Percentiles rank a stretch among this genome's conserved stretches.
Conservation (phyloP, 2,888 invertebrate species). For the Bombylius discolor region DNA sequence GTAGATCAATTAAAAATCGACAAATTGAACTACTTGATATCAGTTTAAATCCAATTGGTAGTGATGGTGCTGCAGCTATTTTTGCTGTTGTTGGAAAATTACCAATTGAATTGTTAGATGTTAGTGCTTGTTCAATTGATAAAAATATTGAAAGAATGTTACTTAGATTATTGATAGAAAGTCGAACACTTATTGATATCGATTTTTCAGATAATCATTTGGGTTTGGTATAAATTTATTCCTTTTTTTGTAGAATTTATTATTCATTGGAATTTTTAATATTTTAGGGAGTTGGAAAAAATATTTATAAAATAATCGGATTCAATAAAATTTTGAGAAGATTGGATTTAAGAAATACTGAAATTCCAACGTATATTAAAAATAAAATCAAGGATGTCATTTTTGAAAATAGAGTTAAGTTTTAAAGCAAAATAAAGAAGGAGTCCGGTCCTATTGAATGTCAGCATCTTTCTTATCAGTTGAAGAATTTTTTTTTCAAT, state of each 20-base stretch:
- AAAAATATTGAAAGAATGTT: constrained; percentile 26
- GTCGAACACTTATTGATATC: constrained; percentile 21
- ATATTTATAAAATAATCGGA: constrained; percentile 27
- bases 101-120: constrained; percentile 24
- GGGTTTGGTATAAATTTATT: constrained; percentile 21
- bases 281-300: constrained; percentile 27
- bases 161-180: constrained; percentile 28
- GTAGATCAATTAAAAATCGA: constrained; percentile 24
- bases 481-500: no score
- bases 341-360: constrained; percentile 30
- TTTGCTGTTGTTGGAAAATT: constrained; percentile 23
- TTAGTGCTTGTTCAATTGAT: constrained; percentile 28
- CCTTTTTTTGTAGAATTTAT: background rate
- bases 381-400: constrained; percentile 21
- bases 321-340: constrained; percentile 25
- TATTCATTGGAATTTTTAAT: no score
- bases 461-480: no score
- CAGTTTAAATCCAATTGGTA: constrained; percentile 33
- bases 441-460: no score
- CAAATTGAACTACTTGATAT: constrained; percentile 24
- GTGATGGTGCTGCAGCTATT: constrained; percentile 32
- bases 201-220: constrained; percentile 30
- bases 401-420: constrained; percentile 9
- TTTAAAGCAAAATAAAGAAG: background rate
- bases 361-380: constrained; percentile 22